These are phyloP conservation scores for Athalia cordata DNA, from an alignment of 2,888 invertebrate genomes.

Conservation along the genomic window DNA sequence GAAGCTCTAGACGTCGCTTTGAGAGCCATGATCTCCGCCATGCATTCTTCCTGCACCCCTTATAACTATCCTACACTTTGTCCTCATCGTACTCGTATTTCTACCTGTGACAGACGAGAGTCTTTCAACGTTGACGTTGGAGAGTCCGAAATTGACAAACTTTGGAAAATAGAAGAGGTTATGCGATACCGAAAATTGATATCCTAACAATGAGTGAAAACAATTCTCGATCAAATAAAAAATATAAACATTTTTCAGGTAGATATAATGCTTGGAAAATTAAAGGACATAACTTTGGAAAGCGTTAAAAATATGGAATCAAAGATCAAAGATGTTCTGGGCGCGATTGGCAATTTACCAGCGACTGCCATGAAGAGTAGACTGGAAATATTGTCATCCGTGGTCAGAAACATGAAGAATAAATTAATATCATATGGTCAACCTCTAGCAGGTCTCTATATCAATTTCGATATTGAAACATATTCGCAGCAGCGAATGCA, in stretches of 20 bases:
- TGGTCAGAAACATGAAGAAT: constrained; percentile 42
- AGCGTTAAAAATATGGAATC: constrained; percentile 18
- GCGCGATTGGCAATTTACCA: constrained; percentile 24
- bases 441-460: constrained; percentile 7
- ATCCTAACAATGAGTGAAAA: neutral
- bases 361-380: constrained; percentile 25
- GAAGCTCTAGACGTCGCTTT: constrained; percentile 48
- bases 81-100: neutral
- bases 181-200: neutral
- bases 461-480: neutral
- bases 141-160: constrained; percentile 14
- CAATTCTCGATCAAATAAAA: neutral
- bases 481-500: neutral
- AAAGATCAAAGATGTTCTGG: constrained; percentile 2
- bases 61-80: neutral
- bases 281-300: constrained; percentile 26
- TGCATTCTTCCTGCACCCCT: constrained; percentile 17
- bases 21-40: constrained; percentile 36
- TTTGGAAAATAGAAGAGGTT: neutral
- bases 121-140: neutral
- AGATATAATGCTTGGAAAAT: constrained; percentile 6
- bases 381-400: constrained; percentile 34
- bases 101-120: neutral
- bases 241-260: constrained; percentile 4
- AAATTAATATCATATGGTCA: constrained; percentile 37